A percentile compares a stretch with the other conserved stretches of the same genome.
Conservation (phyloP, 2,113 vertebrate genomes). For the Cairina moschata region DNA sequence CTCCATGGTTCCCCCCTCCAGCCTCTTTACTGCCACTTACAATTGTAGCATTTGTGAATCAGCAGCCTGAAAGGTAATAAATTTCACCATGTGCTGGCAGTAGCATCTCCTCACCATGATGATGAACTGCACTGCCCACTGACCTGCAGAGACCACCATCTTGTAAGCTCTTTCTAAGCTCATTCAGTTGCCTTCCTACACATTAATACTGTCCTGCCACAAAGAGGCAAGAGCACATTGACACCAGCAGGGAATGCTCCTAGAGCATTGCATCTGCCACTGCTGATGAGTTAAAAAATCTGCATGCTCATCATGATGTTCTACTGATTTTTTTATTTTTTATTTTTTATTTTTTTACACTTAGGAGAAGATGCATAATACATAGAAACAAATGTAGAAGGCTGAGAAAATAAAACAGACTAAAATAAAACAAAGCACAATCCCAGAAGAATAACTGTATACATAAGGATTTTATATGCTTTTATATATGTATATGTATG, state of each 20-base stretch:
- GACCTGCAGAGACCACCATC: conserved; percentile 28
- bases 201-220: not conserved
- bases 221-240: not conserved
- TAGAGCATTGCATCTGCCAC: not conserved
- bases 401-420: not conserved
- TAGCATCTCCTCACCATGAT: not conserved
- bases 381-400: not conserved
- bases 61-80: not conserved
- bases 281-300: not conserved
- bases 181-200: not conserved
- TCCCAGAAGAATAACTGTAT: not conserved
- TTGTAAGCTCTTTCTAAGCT: conserved; percentile 17
- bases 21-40: not conserved
- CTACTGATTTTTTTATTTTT: not conserved
- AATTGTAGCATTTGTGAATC: not conserved
- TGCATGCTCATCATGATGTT: not conserved
- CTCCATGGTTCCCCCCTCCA: not conserved
- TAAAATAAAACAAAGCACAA: not conserved
- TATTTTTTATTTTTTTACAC: not conserved
- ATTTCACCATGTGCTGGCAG: not conserved
- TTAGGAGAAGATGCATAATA: not conserved
- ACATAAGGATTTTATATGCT: not conserved
- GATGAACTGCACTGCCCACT: not conserved
- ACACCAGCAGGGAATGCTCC: fast-evolving
- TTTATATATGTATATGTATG: not conserved